These are phyloP conservation scores for Tragulus kanchil DNA, from an alignment of 2,113 vertebrate species.

Conservation along the genomic window DNA sequence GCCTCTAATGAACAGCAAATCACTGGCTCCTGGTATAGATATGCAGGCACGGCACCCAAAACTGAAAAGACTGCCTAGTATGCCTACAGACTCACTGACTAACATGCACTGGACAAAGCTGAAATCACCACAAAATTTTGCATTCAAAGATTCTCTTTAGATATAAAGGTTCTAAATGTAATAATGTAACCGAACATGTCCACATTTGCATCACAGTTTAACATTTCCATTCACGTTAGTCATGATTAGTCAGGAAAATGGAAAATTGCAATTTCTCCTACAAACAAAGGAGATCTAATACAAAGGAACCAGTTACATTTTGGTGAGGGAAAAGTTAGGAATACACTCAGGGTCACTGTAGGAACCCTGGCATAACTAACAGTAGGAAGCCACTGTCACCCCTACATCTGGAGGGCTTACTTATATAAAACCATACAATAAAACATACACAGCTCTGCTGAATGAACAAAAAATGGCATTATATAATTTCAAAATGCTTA, in stretches of 20 bases:
- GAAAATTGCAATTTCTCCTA: background rate
- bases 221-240: background rate
- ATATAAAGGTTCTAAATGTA: background rate
- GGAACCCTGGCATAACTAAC: background rate
- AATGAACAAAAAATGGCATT: too few species aligned
- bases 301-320: background rate
- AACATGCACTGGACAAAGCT: background rate
- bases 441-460: background rate
- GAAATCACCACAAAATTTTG: background rate
- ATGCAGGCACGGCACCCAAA: background rate
- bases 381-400: background rate
- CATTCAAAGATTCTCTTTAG: background rate
- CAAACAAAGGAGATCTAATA: background rate
- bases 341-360: background rate
- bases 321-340: background rate
- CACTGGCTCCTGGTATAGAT: background rate
- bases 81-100: background rate
- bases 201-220: background rate
- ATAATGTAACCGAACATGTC: too few species aligned
- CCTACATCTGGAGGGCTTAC: background rate
- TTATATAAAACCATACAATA: too few species aligned
- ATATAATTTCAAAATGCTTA: background rate
- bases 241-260: constrained; percentile 1
- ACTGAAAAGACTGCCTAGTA: background rate
- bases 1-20: background rate